phyloP scores from a whole-genome alignment of 2,113 vertebrate species.

The Pogonocichla stellata region DNA sequence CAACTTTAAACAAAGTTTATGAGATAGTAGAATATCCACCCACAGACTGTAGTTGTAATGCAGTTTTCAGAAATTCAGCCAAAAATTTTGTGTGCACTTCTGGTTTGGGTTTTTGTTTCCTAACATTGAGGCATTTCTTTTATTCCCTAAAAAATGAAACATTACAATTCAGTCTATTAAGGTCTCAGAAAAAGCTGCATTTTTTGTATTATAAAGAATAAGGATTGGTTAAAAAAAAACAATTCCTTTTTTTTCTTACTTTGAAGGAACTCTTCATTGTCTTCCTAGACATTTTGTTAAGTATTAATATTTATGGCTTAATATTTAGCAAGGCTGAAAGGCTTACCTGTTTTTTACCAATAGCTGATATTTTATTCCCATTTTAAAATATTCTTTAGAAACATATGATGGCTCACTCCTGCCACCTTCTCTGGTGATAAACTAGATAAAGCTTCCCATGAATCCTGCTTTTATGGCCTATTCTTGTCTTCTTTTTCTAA shows the following conservation, averaged over 20 bases:
- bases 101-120: neutral
- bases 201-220: neutral
- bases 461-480: slow-evolving; percentile 56
- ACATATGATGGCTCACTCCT: neutral
- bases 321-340: slow-evolving; percentile 11
- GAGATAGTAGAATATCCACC: neutral
- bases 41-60: neutral
- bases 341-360: neutral
- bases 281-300: neutral
- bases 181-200: neutral
- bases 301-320: slow-evolving; percentile 19
- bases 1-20: neutral
- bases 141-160: neutral
- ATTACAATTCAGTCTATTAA: neutral
- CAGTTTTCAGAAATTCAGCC: neutral
- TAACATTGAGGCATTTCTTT: neutral
- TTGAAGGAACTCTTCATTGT: neutral
- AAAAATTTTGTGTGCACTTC: neutral
- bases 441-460: slow-evolving; percentile 48
- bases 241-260: neutral
- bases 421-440: slow-evolving; percentile 32
- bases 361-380: neutral
- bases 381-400: slow-evolving; percentile 18
- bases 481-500: slow-evolving; percentile 32
- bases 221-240: neutral